Evolutionary conservation across 2,888 invertebrate genomes (phyloP), one percentile per base, ranked within the genome.

Genomic region (Catocala fraxini): DNA sequence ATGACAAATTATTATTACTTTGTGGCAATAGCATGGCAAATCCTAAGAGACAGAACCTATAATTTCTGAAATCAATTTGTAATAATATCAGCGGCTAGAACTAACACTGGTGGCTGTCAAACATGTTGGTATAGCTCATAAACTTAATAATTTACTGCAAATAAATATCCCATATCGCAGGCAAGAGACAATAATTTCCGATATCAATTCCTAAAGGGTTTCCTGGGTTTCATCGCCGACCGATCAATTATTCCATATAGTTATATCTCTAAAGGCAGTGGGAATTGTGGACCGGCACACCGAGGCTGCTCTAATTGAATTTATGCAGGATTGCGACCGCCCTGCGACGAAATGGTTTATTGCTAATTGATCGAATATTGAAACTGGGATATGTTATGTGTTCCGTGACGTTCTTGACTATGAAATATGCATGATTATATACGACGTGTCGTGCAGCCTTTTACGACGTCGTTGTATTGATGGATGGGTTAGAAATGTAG

Each of bases 281-380:
- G 81, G 82, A 80, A 83, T 84, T 82, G 85, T 82, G 73, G 79
- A 71, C 71, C 73, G 78, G 77, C 74, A 74, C 77, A 79, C 71
- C 52, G 78, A 73, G 75, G 65, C 64, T 75, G 80, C 71, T 82
- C 84, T 91, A 89, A 91, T 91, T 91, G 90, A 91, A 91, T 91
- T 89, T 91, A 91, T 91, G 89, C 88, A 86, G 86, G 83, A 86
- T 84, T 84, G 82, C 82, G 83, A 84, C 84, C 82, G 83, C 77
- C 75, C 77, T 79, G 77, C 83, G 83, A 86, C 82, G 82, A 87
- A 88, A 87, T 86, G 82, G 84, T 89, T 89, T 88, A 89, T 85
- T 86, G 83, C 83, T 90, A 90, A 90, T 91, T 90, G 89, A 90
- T 90, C 84, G 86, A 88, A 87, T 85, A 84, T 87, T 81, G 84